Percentiles rank a stretch among this genome's conserved stretches.
phyloP scores from a whole-genome alignment of 2,113 vertebrate species.

The Stegostoma tigrinum region DNA sequence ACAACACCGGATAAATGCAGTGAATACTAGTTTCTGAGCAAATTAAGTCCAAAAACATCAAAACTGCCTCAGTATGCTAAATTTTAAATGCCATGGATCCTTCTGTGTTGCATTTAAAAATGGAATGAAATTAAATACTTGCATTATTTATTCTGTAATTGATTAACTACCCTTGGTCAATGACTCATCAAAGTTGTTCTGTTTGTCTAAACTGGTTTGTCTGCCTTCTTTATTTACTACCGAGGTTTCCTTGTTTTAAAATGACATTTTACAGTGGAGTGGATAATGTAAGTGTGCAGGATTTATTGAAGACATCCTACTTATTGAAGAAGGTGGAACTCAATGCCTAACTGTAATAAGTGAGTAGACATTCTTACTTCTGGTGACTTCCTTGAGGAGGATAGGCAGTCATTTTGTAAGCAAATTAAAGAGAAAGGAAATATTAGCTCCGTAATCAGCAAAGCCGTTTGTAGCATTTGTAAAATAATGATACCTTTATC shows the following conservation, averaged over 20 bases:
- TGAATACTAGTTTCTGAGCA: not conserved
- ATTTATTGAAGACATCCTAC: no score
- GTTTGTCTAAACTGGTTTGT: slow-evolving; percentile 25
- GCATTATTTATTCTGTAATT: not conserved
- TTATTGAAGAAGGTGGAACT: not conserved
- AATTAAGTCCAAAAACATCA: not conserved
- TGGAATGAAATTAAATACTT: not conserved
- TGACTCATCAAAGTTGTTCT: slow-evolving; percentile 11
- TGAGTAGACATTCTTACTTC: not conserved
- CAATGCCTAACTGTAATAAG: not conserved
- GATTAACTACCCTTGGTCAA: slow-evolving; percentile 19
- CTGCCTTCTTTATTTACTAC: not conserved
- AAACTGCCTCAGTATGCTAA: not conserved
- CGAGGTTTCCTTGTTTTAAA: not conserved
- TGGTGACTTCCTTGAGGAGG: not conserved
- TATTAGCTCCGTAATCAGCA: not conserved
- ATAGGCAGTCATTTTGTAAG: not conserved
- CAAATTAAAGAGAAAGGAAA: not conserved
- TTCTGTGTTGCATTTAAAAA: not conserved
- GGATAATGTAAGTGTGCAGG: not conserved
- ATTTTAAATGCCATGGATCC: not conserved
- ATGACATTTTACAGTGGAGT: not conserved
- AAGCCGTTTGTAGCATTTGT: not conserved
- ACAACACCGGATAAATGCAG: not conserved
- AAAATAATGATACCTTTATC: not conserved